A percentile compares a stretch with the other conserved stretches of the same genome.
phyloP scores from a whole-genome alignment of 2,113 vertebrate genomes.

The Vulpes vulpes region DNA sequence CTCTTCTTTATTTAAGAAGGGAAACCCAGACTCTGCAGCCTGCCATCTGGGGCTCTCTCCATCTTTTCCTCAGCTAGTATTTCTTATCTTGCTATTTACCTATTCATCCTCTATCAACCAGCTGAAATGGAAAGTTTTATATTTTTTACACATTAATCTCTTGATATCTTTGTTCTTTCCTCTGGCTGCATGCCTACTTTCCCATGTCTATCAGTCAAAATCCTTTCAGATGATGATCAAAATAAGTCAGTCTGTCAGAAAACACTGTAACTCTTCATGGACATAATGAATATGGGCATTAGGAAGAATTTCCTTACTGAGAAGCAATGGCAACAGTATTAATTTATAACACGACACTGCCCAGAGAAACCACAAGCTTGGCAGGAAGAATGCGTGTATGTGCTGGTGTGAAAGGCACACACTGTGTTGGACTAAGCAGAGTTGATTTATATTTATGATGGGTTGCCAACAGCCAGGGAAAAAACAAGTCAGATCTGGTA shows the following conservation, averaged over 20 bases:
- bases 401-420: not conserved
- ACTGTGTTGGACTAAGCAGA: not conserved
- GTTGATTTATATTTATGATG: not conserved
- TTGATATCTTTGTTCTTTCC: not conserved
- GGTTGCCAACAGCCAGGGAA: not conserved
- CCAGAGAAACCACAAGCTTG: not conserved
- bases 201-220: not conserved
- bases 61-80: not conserved
- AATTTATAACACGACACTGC: not conserved
- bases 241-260: not conserved
- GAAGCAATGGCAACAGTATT: not conserved
- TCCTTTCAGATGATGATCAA: constrained; percentile 39
- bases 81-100: not conserved
- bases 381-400: not conserved
- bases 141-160: not conserved
- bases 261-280: not conserved
- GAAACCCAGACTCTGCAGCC: not conserved
- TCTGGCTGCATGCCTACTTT: not conserved
- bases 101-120: not conserved
- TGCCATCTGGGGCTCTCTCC: not conserved
- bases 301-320: not conserved
- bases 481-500: not conserved
- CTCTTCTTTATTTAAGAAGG: not conserved
- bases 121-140: not conserved
- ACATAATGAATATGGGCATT: not conserved